These are phyloP conservation scores for Hormiphora californensis DNA, from an alignment of 37 sponge, comb jelly and placozoan genomes.

Conservation along the genomic window DNA sequence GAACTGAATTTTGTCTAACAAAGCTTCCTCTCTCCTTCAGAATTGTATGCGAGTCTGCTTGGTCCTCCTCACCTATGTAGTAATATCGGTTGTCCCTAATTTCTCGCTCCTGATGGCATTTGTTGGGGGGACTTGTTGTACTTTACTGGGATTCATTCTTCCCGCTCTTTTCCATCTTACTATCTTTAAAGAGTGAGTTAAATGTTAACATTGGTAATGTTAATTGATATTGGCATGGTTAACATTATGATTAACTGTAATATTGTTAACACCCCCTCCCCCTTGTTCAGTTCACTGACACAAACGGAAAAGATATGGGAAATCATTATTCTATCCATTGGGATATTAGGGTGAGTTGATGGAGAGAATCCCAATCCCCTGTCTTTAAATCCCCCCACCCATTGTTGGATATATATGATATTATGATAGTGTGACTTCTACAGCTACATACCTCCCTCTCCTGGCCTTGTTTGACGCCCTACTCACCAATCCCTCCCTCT, in stretches of 20 bases:
- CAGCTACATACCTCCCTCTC: no score
- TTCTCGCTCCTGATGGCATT: slow-evolving; percentile 92
- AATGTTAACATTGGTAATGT: no score
- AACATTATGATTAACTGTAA: not conserved
- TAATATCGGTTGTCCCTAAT: slow-evolving; percentile 72
- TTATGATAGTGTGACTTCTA: no score
- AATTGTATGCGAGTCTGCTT: slow-evolving; percentile 60
- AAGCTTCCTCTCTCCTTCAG: slow-evolving; percentile 34
- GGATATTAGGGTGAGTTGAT: not conserved
- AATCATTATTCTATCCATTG: not conserved
- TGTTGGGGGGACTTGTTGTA: slow-evolving; percentile 85
- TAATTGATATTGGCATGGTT: no score
- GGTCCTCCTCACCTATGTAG: slow-evolving; percentile 70
- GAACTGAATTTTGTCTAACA: not conserved
- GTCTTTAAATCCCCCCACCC: not conserved
- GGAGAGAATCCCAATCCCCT: not conserved
- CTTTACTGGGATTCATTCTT: slow-evolving; percentile 83
- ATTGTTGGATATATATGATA: no score
- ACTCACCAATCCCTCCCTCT: no score
- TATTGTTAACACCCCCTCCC: not conserved
- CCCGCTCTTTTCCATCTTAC: slow-evolving; percentile 85
- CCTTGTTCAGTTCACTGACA: not conserved
- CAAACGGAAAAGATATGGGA: slow-evolving; percentile 12
- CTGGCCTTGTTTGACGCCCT: no score
- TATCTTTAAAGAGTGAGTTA: slow-evolving; percentile 55